These are phyloP conservation scores for Mesitornis unicolor DNA, from an alignment of 2,113 vertebrate species.

Conservation along the genomic window DNA sequence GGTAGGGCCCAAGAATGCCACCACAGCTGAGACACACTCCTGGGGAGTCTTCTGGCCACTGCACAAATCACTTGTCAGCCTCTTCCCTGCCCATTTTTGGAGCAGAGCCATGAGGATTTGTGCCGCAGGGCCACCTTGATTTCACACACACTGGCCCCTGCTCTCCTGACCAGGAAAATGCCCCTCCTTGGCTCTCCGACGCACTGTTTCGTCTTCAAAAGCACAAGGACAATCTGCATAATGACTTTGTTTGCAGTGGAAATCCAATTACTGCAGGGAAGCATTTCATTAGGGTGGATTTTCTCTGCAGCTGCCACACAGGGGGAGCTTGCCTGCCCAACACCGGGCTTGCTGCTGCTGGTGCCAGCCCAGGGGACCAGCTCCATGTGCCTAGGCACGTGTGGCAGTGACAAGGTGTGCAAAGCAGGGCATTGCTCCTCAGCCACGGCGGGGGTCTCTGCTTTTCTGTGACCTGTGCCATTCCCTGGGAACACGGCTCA, in stretches of 20 bases:
- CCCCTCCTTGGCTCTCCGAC: background rate
- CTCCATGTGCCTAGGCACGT: accelerated
- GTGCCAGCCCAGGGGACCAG: background rate
- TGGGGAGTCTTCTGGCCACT: background rate
- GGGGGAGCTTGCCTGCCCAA: accelerated
- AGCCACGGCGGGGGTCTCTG: background rate
- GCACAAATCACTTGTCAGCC: background rate
- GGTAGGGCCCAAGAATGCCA: accelerated
- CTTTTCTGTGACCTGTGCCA: background rate
- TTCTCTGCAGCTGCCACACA: background rate
- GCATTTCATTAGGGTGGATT: slow-evolving; percentile 19
- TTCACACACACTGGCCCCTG: accelerated
- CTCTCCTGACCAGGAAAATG: background rate
- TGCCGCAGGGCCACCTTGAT: background rate
- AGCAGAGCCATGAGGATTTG: background rate
- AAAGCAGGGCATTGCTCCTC: background rate
- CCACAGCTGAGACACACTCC: background rate
- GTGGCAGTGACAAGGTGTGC: background rate
- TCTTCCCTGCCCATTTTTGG: background rate
- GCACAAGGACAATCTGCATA: background rate
- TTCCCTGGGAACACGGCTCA: background rate
- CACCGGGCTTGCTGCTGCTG: accelerated
- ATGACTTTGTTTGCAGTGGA: background rate
- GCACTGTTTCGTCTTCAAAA: background rate
- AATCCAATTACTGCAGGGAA: slow-evolving; percentile 42